These are phyloP conservation scores for Tribolium castaneum DNA, from an alignment of 1,140 invertebrate species.

Conservation along the genomic window DNA sequence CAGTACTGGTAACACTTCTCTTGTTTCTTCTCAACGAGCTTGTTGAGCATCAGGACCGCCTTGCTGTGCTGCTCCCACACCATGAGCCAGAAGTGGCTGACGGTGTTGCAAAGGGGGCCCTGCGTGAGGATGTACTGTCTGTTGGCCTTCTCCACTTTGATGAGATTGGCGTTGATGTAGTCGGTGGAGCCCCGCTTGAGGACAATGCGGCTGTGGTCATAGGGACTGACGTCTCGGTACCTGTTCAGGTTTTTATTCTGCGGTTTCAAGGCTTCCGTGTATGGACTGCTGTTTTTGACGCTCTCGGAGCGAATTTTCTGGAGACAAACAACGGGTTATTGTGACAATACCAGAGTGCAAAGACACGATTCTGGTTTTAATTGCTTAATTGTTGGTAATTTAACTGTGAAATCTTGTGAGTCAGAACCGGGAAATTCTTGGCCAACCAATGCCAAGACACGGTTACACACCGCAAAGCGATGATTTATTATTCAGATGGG, in stretches of 20 bases:
- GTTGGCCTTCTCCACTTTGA: slow-evolving; percentile 84
- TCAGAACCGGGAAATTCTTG: slow-evolving; percentile 20
- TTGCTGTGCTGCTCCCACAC: slow-evolving; percentile 94
- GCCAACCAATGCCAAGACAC: background rate
- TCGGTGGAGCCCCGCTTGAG: slow-evolving; percentile 78
- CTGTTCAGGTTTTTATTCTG: slow-evolving; percentile 87
- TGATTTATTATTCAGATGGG: background rate
- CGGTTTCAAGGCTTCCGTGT: slow-evolving; percentile 80
- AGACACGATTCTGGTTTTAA: slow-evolving; percentile 10
- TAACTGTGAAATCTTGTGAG: slow-evolving; percentile 23
- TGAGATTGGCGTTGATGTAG: slow-evolving; percentile 95
- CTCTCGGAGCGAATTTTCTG: slow-evolving; percentile 74
- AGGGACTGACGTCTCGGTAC: slow-evolving; percentile 96
- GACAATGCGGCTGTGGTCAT: slow-evolving; percentile 90
- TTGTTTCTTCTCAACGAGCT: slow-evolving; percentile 92
- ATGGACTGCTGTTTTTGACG: slow-evolving; percentile 74
- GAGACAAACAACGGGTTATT: slow-evolving; percentile 56
- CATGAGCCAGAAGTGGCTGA: slow-evolving; percentile 97
- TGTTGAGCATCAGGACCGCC: slow-evolving; percentile 96
- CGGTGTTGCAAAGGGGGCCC: slow-evolving; percentile 88
- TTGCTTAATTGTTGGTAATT: slow-evolving; percentile 32
- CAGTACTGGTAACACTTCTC: slow-evolving; percentile 96
- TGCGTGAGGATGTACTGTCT: slow-evolving; percentile 94
- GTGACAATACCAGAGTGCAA: background rate
- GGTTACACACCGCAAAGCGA: background rate